These are phyloP conservation scores for Coleophora deauratella DNA, from an alignment of 2,888 invertebrate genomes.

Conservation along the genomic window DNA sequence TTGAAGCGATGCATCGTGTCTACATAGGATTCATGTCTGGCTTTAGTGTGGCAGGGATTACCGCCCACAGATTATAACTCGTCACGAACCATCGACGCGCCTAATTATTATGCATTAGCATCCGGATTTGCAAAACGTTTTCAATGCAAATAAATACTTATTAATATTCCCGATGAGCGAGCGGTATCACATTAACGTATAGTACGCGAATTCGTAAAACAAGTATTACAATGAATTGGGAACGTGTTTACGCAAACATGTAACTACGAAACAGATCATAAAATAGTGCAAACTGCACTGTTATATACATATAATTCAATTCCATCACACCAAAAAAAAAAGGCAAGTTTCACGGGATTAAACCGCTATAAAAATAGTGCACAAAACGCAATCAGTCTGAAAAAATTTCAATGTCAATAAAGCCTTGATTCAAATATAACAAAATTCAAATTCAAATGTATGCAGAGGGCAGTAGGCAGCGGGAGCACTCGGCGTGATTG, in stretches of 20 bases:
- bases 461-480: background rate
- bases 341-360: too few relatives aligned
- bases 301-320: too few relatives aligned
- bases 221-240: too few relatives aligned
- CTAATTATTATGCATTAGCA: conserved; percentile 30
- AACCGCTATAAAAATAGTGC: conserved; percentile 4
- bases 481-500: conserved; percentile 51
- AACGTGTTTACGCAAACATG: too few relatives aligned
- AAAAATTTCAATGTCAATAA: conserved; percentile 8
- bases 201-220: too few relatives aligned
- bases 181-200: too few relatives aligned
- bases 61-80: conserved; percentile 45
- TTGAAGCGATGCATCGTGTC: conserved; percentile 21
- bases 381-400: conserved; percentile 9
- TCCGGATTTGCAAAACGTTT: background rate
- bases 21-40: conserved; percentile 32
- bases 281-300: too few relatives aligned
- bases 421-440: conserved; percentile 16
- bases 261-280: too few relatives aligned
- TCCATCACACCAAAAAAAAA: too few relatives aligned
- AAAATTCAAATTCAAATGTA: conserved; percentile 10
- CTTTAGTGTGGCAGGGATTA: conserved; percentile 37
- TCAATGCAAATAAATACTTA: too few relatives aligned
- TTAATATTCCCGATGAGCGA: too few relatives aligned
- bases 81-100: conserved; percentile 34